phyloP scores from a whole-genome alignment of 2,888 invertebrate species.

The Euzophera pinguis region DNA sequence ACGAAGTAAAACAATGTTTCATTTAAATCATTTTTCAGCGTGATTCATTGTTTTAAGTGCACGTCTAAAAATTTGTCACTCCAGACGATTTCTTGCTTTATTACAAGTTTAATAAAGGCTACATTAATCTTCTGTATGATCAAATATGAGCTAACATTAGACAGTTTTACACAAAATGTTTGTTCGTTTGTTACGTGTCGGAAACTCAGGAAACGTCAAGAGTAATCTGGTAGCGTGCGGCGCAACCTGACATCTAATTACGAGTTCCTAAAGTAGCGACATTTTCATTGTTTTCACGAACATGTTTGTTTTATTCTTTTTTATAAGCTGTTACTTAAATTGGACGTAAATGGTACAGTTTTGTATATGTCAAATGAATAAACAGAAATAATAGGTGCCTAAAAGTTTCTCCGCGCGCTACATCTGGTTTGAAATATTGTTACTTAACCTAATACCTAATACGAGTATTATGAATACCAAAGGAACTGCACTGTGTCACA shows the following conservation, averaged over 20 bases:
- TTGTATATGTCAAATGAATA: not conserved
- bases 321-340: not conserved
- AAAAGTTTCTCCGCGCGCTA: too few relatives aligned
- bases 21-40: constrained; percentile 10
- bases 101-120: not conserved
- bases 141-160: not conserved
- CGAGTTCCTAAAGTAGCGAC: not conserved
- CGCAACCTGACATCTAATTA: constrained; percentile 7
- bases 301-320: not conserved
- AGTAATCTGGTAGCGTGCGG: constrained; percentile 11
- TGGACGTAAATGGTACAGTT: not conserved
- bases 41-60: constrained; percentile 2
- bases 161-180: constrained; percentile 5
- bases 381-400: not conserved
- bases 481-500: too few relatives aligned
- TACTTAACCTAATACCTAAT: too few relatives aligned
- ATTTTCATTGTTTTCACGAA: constrained; percentile 4
- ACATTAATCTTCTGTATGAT: not conserved
- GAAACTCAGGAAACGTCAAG: constrained; percentile 8
- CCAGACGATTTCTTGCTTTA: not conserved
- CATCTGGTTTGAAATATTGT: too few relatives aligned
- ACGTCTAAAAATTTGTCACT: not conserved
- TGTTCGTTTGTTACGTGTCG: constrained; percentile 10
- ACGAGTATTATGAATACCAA: too few relatives aligned
- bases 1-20: constrained; percentile 9